Base-by-base conservation (phyloP, 2,888 invertebrate genomes). In the Drosophila vallismaia region DNA sequence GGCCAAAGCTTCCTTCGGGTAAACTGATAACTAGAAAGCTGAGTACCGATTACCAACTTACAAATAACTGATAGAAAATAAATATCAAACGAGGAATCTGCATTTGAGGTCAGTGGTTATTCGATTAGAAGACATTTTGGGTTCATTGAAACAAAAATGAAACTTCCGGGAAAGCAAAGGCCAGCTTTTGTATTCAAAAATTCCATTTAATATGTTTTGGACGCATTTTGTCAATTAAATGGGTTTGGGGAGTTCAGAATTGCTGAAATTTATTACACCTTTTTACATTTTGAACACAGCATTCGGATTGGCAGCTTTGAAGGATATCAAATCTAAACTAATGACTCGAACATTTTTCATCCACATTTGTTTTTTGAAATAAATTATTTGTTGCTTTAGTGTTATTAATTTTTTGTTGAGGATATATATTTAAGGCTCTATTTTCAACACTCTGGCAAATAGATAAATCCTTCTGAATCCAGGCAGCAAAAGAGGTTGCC, bases 401-500 rank as follows among this genome's bases (percentile, higher is more conserved):
- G 38, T 29, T 45, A 4, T 24, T 9, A 8, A 8, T 64, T 12
- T 57, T 29, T 29, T 36, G 52, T 31, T 9, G 46, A 54, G 31
- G 69, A 64, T 45, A 69, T 45, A 46, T 7, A 36, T 57, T 46
- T n/a, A 53, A 68, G 31, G 64, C 68, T 54, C 44, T 38, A 40
- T 46, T 66, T 57, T 51, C 50, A 71, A 56, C 68, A 28, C 31
- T 56, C 24, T 48, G 52, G 52, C 68, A 68, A 71, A 71, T 67
- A 71, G 67, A 74, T 68, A 73, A 70, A 54, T 67, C 71, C 55
- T 52, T 50, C 56, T 53, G 44, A 14, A 44, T 31, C 29, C 40
- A n/a, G 31, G 46, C 31, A 33, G 51, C 31, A 45, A 51, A 68
- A 57, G 46, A 52, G 52, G 44, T 52, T 53, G 70, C 19, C 55